These are phyloP conservation scores for Podiceps cristatus DNA, from an alignment of 2,113 vertebrate species.

Conservation along the genomic window DNA sequence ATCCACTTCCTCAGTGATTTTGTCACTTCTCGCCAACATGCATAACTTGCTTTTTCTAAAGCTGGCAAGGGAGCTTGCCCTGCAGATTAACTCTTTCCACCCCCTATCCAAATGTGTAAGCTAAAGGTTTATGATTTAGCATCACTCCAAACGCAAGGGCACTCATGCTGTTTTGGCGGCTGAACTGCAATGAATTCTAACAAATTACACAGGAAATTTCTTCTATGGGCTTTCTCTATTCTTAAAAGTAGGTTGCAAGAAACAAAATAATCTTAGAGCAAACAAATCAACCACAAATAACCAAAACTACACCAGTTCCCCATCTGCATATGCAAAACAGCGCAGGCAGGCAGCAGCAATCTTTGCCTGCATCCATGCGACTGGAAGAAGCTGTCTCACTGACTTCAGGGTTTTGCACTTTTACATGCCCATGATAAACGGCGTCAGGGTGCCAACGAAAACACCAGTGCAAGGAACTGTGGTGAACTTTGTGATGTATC, in stretches of 20 bases:
- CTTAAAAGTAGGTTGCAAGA: not conserved
- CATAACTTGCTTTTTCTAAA: not conserved
- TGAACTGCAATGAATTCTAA: not conserved
- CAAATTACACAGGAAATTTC: not conserved
- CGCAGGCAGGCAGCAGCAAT: not conserved
- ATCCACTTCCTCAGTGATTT: not conserved
- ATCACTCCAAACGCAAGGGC: not conserved
- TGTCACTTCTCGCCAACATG: conserved; percentile 9
- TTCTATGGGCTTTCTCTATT: not conserved
- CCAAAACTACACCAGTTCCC: not conserved
- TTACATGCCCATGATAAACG: not conserved
- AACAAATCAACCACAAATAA: not conserved
- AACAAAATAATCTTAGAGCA: not conserved
- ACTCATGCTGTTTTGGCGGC: not conserved
- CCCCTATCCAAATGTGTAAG: not conserved
- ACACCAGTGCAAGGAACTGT: not conserved
- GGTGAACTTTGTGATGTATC: not conserved
- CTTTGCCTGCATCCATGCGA: not conserved
- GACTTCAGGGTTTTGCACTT: not conserved
- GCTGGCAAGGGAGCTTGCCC: not conserved
- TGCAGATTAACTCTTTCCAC: not conserved
- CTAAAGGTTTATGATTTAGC: not conserved
- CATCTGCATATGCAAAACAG: not conserved
- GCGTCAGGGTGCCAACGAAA: not conserved
- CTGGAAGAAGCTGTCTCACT: not conserved